Conservation (phyloP, 2,113 vertebrate genomes). For the Cebidichthys violaceus region DNA sequence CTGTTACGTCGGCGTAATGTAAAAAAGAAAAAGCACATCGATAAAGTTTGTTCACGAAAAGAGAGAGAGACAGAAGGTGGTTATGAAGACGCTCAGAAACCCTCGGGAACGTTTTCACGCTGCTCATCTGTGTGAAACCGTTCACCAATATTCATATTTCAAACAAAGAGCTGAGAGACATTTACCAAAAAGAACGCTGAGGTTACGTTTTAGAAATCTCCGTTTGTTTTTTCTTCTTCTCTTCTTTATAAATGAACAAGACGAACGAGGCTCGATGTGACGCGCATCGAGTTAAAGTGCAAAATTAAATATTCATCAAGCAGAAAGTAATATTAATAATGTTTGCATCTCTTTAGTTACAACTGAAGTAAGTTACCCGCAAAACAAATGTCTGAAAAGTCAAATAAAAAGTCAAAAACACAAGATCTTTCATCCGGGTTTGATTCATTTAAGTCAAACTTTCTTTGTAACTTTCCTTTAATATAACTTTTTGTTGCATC, state of each 20-base stretch:
- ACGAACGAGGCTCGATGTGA: not conserved
- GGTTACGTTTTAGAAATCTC: constrained; percentile 1
- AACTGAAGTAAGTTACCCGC: not conserved
- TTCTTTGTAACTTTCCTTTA: not conserved
- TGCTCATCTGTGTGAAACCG: not conserved
- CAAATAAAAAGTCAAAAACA: not conserved
- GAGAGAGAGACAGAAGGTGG: constrained; percentile 12
- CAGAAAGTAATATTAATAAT: not conserved
- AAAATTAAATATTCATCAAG: constrained; percentile 24
- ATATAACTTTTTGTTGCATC: not conserved
- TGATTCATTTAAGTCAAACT: not conserved
- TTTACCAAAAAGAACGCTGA: not conserved
- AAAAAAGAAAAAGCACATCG: constrained; percentile 76
- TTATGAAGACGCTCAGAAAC: not conserved
- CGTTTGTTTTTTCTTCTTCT: not conserved
- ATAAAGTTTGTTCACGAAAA: constrained; percentile 81
- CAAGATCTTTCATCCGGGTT: not conserved
- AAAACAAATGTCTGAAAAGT: constrained; percentile 13
- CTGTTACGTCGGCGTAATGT: constrained; percentile 87
- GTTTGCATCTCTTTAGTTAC: not conserved
- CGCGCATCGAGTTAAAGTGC: constrained; percentile 37
- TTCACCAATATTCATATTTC: constrained; percentile 14
- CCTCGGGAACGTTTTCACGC: too few relatives aligned
- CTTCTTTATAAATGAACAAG: not conserved
- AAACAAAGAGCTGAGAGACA: constrained; percentile 26